Conservation (phyloP, 2,888 invertebrate species). For the Taenaris catops region DNA sequence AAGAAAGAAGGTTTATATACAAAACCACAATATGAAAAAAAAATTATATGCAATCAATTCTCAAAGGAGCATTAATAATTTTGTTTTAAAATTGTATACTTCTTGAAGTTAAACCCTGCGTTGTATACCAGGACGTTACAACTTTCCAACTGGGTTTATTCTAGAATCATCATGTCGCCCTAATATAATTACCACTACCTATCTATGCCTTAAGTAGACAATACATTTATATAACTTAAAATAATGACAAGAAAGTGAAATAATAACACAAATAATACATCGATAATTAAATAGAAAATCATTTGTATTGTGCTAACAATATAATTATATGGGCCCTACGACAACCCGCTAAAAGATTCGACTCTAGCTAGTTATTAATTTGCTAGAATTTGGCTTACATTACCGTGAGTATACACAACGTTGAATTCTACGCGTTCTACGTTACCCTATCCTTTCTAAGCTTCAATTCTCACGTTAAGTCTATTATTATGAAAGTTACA, state of each 20-base stretch:
- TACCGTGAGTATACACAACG: slow-evolving; percentile 19
- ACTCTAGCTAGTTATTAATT: slow-evolving; percentile 32
- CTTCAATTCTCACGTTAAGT: slow-evolving; percentile 17
- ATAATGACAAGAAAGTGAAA: slow-evolving; percentile 78
- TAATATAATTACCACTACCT: slow-evolving; percentile 73
- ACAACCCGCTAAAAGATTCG: slow-evolving; percentile 28
- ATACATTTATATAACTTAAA: slow-evolving; percentile 78
- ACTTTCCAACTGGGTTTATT: slow-evolving; percentile 34
- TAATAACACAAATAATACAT: slow-evolving; percentile 65
- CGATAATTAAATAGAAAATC: slow-evolving; percentile 46
- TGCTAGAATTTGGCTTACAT: slow-evolving; percentile 44
- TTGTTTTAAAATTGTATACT: no score
- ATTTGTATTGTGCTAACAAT: slow-evolving; percentile 73
- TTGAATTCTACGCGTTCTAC: slow-evolving; percentile 3
- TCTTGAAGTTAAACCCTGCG: no score
- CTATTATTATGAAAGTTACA: slow-evolving; percentile 18
- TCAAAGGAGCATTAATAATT: no score
- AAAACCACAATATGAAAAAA: not conserved
- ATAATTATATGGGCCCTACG: slow-evolving; percentile 45
- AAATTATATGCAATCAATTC: not conserved
- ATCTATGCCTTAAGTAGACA: slow-evolving; percentile 73
- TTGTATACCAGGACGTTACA: slow-evolving; percentile 12
- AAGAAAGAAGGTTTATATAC: not conserved
- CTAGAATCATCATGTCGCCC: slow-evolving; percentile 61
- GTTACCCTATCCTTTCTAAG: slow-evolving; percentile 7